phyloP scores from a whole-genome alignment of 2,888 invertebrate species.

The Branchellion lobata region DNA sequence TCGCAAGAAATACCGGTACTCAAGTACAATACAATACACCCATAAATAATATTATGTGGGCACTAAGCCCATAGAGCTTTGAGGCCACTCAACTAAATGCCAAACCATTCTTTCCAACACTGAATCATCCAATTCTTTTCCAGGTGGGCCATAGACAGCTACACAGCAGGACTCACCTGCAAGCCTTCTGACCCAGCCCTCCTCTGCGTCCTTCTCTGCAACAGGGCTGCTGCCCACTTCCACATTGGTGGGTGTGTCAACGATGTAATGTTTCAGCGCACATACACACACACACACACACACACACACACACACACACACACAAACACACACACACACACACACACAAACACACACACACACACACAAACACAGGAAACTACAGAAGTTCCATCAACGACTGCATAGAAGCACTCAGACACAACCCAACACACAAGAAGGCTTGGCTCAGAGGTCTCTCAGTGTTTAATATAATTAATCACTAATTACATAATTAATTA shows the following conservation, averaged over 20 bases:
- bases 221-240: constrained; percentile 85
- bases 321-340: constrained; percentile 72
- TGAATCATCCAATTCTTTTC: background rate
- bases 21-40: too few species aligned
- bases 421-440: constrained; percentile 22
- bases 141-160: constrained; percentile 75
- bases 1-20: constrained; percentile 79
- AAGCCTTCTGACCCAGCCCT: constrained; percentile 73
- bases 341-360: constrained; percentile 63
- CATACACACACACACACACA: constrained; percentile 71
- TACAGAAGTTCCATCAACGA: constrained; percentile 25
- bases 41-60: too few species aligned
- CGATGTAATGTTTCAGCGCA: background rate
- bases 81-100: too few species aligned
- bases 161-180: constrained; percentile 83
- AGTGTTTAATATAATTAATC: constrained; percentile 69
- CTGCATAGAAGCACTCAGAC: constrained; percentile 35
- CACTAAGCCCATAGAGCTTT: too few species aligned
- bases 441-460: constrained; percentile 34
- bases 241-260: constrained; percentile 68
- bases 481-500: background rate
- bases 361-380: constrained; percentile 15
- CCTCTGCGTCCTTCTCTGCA: constrained; percentile 82
- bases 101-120: too few species aligned
- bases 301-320: constrained; percentile 52